Evolutionary conservation across 2,797 vertebrate species (phyloP).

Genomic region (Lutjanus argentimaculatus): DNA sequence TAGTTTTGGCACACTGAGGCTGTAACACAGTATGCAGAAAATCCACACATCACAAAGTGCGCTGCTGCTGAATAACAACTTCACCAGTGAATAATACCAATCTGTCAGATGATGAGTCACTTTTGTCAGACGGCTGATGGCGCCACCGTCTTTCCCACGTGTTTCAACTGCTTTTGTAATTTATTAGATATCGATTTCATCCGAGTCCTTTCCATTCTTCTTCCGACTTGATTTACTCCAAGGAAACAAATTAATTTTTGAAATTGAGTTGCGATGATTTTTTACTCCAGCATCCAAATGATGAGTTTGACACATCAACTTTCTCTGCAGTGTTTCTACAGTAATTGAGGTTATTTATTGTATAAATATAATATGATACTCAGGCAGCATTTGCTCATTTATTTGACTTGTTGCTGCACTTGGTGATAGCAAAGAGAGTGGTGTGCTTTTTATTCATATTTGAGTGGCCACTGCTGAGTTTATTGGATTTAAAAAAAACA

Average conservation of each 20-base stretch:
- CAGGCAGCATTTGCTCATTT: conserved; percentile 36
- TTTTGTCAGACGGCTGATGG: conserved; percentile 14
- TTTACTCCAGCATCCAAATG: conserved; percentile 12
- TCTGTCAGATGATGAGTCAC: conserved; percentile 20
- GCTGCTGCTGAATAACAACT: conserved; percentile 34
- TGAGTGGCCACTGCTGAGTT: conserved; percentile 21
- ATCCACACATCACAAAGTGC: conserved; percentile 1
- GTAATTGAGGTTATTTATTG: conserved; percentile 28
- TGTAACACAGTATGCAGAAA: background rate
- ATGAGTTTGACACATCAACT: conserved; percentile 1
- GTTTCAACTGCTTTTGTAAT: background rate
- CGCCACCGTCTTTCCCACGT: background rate
- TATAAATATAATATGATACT: conserved; percentile 17
- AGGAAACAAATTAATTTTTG: conserved; percentile 23
- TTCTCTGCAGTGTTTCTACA: conserved; percentile 11
- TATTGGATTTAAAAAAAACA: conserved; percentile 25
- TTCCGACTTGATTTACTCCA: background rate
- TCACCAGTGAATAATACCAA: conserved; percentile 33
- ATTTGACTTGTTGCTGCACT: conserved; percentile 34
- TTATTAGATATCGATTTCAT: conserved; percentile 38
- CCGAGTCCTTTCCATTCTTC: conserved; percentile 1
- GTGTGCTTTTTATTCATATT: conserved; percentile 24
- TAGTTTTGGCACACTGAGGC: background rate
- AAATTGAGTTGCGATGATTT: conserved; percentile 27
- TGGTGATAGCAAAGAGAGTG: conserved; percentile 27